phyloP scores from a whole-genome alignment of 1,140 invertebrate species.

The Meloidogyne exigua region DNA sequence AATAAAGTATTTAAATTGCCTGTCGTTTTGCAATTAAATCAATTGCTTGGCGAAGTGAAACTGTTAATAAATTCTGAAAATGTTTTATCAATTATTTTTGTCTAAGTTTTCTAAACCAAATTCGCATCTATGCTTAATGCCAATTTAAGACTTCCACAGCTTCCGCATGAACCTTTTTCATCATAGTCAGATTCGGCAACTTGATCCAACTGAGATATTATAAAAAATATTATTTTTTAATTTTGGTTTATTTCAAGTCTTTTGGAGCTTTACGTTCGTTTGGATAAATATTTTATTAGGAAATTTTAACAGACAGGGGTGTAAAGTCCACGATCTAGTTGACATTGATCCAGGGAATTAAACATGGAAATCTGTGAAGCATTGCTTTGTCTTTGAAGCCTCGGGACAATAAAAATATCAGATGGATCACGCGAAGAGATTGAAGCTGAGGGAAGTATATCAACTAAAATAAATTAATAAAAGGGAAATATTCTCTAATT shows the following conservation, averaged over 20 bases:
- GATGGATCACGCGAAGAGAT: slow-evolving; percentile 36
- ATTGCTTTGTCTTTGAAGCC: slow-evolving; percentile 30
- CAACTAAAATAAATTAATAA: slow-evolving; percentile 4
- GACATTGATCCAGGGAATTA: slow-evolving; percentile 45
- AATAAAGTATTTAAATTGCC: neutral
- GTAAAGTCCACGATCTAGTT: slow-evolving; percentile 59
- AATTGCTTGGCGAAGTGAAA: slow-evolving; percentile 44
- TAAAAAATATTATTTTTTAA: too few relatives aligned
- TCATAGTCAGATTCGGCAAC: slow-evolving; percentile 44
- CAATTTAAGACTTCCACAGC: slow-evolving; percentile 46
- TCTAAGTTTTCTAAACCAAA: slow-evolving; percentile 5
- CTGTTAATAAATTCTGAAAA: slow-evolving; percentile 28
- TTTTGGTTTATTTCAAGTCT: neutral
- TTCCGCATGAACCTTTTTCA: slow-evolving; percentile 30
- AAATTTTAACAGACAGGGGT: slow-evolving; percentile 4
- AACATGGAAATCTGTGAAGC: slow-evolving; percentile 47
- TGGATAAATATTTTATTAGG: too few relatives aligned
- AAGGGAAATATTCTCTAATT: neutral
- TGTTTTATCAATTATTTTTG: neutral
- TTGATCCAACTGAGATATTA: slow-evolving; percentile 18
- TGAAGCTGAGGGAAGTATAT: neutral
- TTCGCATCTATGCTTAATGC: slow-evolving; percentile 43
- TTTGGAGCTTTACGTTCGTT: too few relatives aligned
- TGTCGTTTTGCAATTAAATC: slow-evolving; percentile 49
- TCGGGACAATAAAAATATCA: slow-evolving; percentile 54